A percentile compares a stretch with the other conserved stretches of the same genome.
Evolutionary conservation across 2,888 invertebrate species (phyloP).

Genomic region (Lasiommata megera): DNA sequence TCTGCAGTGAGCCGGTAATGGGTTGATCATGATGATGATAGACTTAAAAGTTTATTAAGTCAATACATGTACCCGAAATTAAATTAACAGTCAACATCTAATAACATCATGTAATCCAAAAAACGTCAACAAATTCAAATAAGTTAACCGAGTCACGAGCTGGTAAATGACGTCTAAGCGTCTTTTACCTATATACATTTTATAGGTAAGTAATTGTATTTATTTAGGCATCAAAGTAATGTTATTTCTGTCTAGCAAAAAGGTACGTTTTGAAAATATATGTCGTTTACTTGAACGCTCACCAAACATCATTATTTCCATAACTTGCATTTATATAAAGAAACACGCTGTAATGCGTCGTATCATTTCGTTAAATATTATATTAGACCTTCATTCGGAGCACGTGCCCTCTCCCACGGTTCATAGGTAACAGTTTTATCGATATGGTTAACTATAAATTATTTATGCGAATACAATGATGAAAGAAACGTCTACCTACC

Average conservation of each 20-base stretch:
- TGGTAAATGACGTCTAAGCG: no score
- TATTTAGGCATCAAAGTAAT: background rate
- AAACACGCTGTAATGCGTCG: constrained; percentile 6
- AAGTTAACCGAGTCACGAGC: no score
- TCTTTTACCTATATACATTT: background rate
- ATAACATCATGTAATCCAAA: no score
- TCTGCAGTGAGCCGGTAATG: no score
- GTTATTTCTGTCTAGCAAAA: background rate
- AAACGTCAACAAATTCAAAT: no score
- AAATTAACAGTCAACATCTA: no score
- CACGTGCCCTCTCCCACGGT: constrained; percentile 21
- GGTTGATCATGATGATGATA: no score
- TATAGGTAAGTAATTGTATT: background rate
- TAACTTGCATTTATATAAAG: constrained; percentile 9
- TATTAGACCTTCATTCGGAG: constrained; percentile 14
- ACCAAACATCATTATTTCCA: constrained; percentile 11
- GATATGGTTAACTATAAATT: background rate
- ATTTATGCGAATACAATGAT: background rate
- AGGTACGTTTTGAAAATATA: background rate
- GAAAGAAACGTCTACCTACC: background rate
- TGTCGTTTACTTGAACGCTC: background rate
- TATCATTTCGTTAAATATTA: constrained; percentile 24
- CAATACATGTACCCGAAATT: no score
- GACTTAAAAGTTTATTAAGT: no score
- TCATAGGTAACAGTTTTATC: background rate